Base-by-base conservation (phyloP, 2,888 invertebrate species). In the Hecatera dysodea region DNA sequence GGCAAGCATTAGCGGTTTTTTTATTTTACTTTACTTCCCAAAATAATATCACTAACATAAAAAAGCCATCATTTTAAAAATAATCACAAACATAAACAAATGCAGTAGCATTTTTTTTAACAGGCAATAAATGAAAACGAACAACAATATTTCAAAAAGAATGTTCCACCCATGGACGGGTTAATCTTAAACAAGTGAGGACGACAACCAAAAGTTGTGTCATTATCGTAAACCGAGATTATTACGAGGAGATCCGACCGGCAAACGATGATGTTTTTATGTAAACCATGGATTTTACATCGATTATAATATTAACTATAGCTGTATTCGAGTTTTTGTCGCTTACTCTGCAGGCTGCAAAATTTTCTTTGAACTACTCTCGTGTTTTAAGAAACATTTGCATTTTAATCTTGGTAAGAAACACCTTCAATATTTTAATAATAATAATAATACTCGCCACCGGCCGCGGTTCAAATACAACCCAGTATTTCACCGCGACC, bases 211-310 rank as follows among this genome's bases (percentile, higher is more conserved):
- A 50, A 50, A 57, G 64, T 67, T 63, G 64, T 80, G 44, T 44
- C 56, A 55, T 29, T n/a, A 52, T 48, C 69, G 52, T 80, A 57
- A 77, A 73, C 65, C 27, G 33, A 70, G 56, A 72, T 80, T 65
- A 76, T 61, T 61, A 39, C 17, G 24, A 27, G 61, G 44, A 17
- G 27, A 59, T 65, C 15, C 24, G 66, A 42, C 33, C 33, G 8
- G 24, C n/a, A 11, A n/a, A 29, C 8, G 56, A 68, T 73, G 80
- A 73, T 53, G 33, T 52, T 76, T 80, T 80, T 68, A 73, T 50
- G 46, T 44, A 48, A 36, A 48, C 48, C 24, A 19, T 19, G 17
- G 36, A 57, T 68, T 48, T 62, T 39, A 67, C 44, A 64, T 29
- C 36, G 19, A 66, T 36, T 61, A 65, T 48, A 46, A 56, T 44